These are phyloP conservation scores for Lepidochrysops patricia DNA, from an alignment of 2,888 invertebrate species.

Conservation along the genomic window DNA sequence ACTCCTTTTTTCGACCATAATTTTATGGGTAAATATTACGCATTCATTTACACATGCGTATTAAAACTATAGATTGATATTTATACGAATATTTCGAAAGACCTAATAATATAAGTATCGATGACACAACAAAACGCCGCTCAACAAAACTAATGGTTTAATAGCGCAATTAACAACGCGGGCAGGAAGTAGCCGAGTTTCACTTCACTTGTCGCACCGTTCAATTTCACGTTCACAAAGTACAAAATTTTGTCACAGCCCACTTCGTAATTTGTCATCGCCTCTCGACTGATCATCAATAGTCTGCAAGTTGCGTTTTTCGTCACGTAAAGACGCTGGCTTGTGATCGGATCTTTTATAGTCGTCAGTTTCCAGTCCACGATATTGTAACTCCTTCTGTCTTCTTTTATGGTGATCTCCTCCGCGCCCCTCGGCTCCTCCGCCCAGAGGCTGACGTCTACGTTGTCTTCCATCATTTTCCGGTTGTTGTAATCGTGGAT, in stretches of 20 bases:
- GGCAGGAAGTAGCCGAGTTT: background rate
- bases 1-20: no score
- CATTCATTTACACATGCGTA: no score
- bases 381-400: constrained; percentile 31
- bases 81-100: no score
- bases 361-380: constrained; percentile 55
- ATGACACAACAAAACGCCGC: background rate
- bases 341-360: constrained; percentile 48
- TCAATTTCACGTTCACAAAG: constrained; percentile 48
- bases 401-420: constrained; percentile 30
- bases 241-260: constrained; percentile 53
- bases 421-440: constrained; percentile 41
- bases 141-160: constrained; percentile 3
- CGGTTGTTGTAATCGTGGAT: constrained; percentile 55
- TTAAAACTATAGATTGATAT: no score
- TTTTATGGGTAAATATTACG: no score
- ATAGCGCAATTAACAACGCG: constrained; percentile 7
- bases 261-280: constrained; percentile 50
- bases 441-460: constrained; percentile 53
- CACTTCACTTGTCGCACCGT: constrained; percentile 24
- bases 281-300: constrained; percentile 59
- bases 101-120: background rate
- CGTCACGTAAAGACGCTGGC: constrained; percentile 51
- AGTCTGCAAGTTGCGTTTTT: constrained; percentile 51
- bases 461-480: constrained; percentile 56